Percentiles rank a stretch among this genome's conserved stretches.
These are phyloP conservation scores for Hippocampus mohnikei DNA, from an alignment of 2,113 vertebrate genomes.

Conservation along the genomic window DNA sequence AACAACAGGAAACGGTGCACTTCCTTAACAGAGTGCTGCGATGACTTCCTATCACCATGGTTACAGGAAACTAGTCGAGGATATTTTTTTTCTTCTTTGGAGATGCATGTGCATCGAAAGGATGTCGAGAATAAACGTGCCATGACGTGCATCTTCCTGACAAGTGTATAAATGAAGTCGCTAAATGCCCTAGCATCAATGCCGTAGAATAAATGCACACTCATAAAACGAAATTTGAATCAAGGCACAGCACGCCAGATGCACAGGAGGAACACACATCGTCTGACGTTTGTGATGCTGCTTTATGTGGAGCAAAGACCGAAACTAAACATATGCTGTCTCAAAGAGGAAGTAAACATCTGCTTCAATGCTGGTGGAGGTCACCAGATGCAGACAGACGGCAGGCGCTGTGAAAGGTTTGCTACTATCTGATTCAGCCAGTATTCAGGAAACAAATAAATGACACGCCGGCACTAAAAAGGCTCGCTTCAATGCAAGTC, in stretches of 20 bases:
- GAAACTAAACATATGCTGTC: slow-evolving; percentile 19
- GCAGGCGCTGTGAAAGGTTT: slow-evolving; percentile 20
- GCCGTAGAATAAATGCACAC: background rate
- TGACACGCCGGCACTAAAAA: slow-evolving; percentile 29
- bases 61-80: slow-evolving; percentile 71
- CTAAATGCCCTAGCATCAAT: background rate
- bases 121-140: background rate
- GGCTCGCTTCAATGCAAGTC: slow-evolving; percentile 13
- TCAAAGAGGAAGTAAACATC: slow-evolving; percentile 16
- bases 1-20: slow-evolving; percentile 66
- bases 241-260: slow-evolving; percentile 1
- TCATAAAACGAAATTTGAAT: background rate
- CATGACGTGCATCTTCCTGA: background rate
- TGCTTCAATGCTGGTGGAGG: slow-evolving; percentile 22
- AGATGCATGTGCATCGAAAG: slow-evolving; percentile 3
- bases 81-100: slow-evolving; percentile 21
- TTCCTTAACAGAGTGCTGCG: slow-evolving; percentile 50
- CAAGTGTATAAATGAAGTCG: background rate
- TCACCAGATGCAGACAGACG: slow-evolving; percentile 41
- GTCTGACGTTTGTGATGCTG: slow-evolving; percentile 5
- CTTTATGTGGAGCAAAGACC: slow-evolving; percentile 15
- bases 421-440: slow-evolving; percentile 50
- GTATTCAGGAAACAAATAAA: slow-evolving; percentile 44
- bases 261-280: background rate
- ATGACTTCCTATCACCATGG: slow-evolving; percentile 58